Evolutionary conservation across 2,797 vertebrate genomes (phyloP).

Genomic region (Poecile montanus): DNA sequence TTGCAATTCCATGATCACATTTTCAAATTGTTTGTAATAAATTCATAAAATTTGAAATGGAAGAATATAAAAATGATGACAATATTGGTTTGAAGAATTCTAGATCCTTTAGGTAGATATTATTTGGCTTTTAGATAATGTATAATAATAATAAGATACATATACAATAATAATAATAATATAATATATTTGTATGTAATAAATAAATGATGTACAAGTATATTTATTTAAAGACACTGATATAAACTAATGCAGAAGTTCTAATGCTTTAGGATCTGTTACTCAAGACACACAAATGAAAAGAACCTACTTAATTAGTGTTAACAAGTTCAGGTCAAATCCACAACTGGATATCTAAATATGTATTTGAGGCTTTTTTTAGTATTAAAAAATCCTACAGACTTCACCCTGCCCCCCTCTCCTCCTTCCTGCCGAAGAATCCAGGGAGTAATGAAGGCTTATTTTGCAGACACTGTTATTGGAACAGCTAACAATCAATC

Average conservation of each 20-base stretch:
- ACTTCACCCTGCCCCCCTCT: rapidly evolving
- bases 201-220: not conserved
- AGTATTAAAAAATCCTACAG: not conserved
- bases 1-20: not conserved
- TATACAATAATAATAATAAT: too few relatives aligned
- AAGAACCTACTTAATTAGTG: not conserved
- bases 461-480: not conserved
- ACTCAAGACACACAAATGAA: not conserved
- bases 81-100: not conserved
- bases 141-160: not conserved
- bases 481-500: not conserved
- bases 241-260: not conserved
- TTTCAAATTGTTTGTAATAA: not conserved
- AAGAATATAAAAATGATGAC: not conserved
- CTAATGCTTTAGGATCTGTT: not conserved
- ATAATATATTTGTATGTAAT: too few relatives aligned
- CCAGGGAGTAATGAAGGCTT: not conserved
- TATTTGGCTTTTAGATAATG: not conserved
- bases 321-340: not conserved
- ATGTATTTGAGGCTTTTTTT: not conserved
- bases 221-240: not conserved
- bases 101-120: not conserved
- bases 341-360: not conserved
- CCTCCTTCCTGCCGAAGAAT: not conserved
- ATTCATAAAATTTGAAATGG: not conserved